Evolutionary conservation across 1,140 invertebrate species (phyloP), one percentile per base, ranked within the genome.

Genomic region (Drosophila pallidifrons): DNA sequence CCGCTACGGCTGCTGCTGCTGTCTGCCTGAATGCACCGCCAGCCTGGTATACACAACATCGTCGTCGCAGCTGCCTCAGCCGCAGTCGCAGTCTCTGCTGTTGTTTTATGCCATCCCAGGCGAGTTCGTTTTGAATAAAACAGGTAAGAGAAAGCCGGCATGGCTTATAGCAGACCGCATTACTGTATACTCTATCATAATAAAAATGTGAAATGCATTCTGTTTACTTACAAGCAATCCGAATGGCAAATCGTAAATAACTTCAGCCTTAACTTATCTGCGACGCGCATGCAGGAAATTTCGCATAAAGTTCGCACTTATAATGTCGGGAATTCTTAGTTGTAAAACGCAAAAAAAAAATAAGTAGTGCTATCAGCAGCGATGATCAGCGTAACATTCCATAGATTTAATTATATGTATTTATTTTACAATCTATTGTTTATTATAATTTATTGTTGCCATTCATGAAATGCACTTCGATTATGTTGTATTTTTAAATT

Each of bases 41-140:
- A 43, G 45, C 60, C 6, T 88, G 83, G 83, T 89, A 88, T 20
- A 68, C 69, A n/a, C 64, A 75, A 1, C 85, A 89, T 8, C 77
- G 85, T 1, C 72, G 81, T 15, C 68, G 55, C 30, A 88, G 82
- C 60, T 88, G 83, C 73, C 87, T 69, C 20, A 82, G 61, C 13
- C 83, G 83, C 32, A 83, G 85, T 32, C 85, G 85, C 20, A 83
- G 77, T 55, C 74, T 87, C 15, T 88, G 85, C 55, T 88, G 85
- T 41, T 88, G 83, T 8, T 25, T 89, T 5, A 51, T 57, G 25
- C 55, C 65, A 38, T 77, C 58, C 28, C 71, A 65, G 0, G 35
- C 47, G 13, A 81, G 78, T 63, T 63, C 49, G 11, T 75, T 49
- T 69, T 87, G 35, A 72, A 1, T 8, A 25, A 32, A 30, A 54